A percentile compares a stretch with the other conserved stretches of the same genome.
phyloP scores from a whole-genome alignment of 1,140 invertebrate species.

The Rhopalosiphum maidis region DNA sequence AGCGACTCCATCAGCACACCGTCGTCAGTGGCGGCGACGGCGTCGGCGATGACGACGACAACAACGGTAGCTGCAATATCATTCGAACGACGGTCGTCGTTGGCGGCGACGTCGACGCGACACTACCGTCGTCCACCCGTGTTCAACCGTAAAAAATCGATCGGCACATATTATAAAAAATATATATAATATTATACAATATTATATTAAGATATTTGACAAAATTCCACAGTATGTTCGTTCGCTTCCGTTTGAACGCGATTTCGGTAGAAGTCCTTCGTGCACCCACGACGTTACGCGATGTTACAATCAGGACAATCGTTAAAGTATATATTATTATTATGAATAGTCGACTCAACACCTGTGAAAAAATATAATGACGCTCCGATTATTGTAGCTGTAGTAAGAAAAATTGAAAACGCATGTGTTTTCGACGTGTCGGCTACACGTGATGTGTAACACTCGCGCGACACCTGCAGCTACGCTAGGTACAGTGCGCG shows the following conservation, averaged over 20 bases:
- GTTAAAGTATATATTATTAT: neutral
- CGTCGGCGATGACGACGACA: neutral
- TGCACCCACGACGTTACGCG: neutral
- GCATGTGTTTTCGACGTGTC: neutral
- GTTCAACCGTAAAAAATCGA: conserved; percentile 23
- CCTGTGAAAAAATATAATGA: neutral
- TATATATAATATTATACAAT: neutral
- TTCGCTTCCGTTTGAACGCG: neutral
- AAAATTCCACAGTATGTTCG: no score
- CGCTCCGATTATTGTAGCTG: neutral
- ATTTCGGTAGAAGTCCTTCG: neutral
- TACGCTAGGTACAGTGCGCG: neutral
- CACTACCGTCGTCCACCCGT: neutral
- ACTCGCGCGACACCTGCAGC: neutral
- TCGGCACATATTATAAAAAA: neutral
- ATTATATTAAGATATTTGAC: neutral
- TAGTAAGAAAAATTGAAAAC: neutral
- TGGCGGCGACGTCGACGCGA: neutral
- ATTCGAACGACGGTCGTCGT: neutral
- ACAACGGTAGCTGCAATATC: neutral
- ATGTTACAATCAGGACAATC: neutral
- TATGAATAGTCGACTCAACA: neutral
- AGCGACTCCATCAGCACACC: conserved; percentile 48
- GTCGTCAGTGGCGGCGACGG: neutral
- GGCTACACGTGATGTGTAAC: neutral